A percentile compares a stretch with the other conserved stretches of the same genome.
phyloP scores from a whole-genome alignment of 2,797 vertebrate genomes.

The Coendou prehensilis region DNA sequence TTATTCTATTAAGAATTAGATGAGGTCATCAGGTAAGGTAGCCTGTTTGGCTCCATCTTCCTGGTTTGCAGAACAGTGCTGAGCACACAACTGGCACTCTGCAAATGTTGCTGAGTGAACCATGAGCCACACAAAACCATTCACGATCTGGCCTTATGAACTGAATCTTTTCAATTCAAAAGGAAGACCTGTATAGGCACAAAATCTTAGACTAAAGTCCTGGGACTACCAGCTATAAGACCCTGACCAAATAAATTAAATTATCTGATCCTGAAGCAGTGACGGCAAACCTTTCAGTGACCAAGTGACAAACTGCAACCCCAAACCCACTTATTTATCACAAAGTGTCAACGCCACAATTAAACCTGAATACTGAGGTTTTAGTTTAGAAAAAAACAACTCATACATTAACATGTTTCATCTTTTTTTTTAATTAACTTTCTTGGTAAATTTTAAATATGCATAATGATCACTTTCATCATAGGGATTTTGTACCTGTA shows the following conservation, averaged over 20 bases:
- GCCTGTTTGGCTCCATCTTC: slow-evolving; percentile 1
- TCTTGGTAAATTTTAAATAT: no score
- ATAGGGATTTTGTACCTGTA: no score
- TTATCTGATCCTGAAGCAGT: not conserved
- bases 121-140: slow-evolving; percentile 15
- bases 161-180: slow-evolving; percentile 32
- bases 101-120: slow-evolving; percentile 2
- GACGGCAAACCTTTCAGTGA: not conserved
- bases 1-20: slow-evolving; percentile 52
- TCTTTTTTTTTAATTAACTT: not conserved
- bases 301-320: not conserved
- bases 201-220: slow-evolving; percentile 30
- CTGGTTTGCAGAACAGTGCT: not conserved
- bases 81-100: not conserved
- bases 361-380: not conserved
- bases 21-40: not conserved
- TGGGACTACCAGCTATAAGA: not conserved
- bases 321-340: not conserved
- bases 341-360: not conserved
- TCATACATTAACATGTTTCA: not conserved
- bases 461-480: no score
- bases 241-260: slow-evolving; percentile 23
- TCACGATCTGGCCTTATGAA: not conserved
- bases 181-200: not conserved
- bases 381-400: not conserved